Evolutionary conservation across 1,140 invertebrate genomes (phyloP).

Genomic region (Paraescarpia echinospica): DNA sequence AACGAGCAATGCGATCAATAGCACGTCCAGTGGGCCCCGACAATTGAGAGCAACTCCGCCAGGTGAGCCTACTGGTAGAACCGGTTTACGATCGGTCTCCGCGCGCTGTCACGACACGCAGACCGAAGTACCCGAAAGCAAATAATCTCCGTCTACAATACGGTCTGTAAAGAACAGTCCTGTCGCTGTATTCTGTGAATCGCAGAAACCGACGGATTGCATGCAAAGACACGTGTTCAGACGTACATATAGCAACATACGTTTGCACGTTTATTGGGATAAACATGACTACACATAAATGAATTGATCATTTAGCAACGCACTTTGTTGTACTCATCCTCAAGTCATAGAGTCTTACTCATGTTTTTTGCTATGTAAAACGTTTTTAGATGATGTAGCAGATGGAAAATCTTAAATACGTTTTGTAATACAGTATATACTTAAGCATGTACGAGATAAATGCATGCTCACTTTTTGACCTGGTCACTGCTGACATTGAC

Average conservation of each 20-base stretch:
- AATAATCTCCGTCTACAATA: background rate
- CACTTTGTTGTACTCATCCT: no score
- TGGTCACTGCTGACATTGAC: no score
- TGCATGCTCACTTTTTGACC: no score
- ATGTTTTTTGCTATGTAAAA: no score
- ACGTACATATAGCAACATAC: background rate
- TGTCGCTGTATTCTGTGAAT: background rate
- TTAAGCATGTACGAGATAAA: no score
- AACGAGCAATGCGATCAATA: background rate
- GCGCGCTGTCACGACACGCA: background rate
- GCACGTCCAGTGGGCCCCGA: background rate
- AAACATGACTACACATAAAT: background rate
- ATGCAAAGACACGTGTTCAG: background rate
- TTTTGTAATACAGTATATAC: no score
- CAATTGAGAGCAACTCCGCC: background rate
- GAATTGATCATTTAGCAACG: background rate
- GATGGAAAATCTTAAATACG: no score
- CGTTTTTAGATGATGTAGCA: no score
- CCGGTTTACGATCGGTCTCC: background rate
- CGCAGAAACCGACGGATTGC: background rate
- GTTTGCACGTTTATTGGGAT: background rate
- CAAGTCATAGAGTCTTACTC: no score
- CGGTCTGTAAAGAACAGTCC: background rate
- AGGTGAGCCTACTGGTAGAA: background rate
- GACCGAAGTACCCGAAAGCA: background rate